phyloP scores from a whole-genome alignment of 2,113 vertebrate species.

The Xerus inauris region DNA sequence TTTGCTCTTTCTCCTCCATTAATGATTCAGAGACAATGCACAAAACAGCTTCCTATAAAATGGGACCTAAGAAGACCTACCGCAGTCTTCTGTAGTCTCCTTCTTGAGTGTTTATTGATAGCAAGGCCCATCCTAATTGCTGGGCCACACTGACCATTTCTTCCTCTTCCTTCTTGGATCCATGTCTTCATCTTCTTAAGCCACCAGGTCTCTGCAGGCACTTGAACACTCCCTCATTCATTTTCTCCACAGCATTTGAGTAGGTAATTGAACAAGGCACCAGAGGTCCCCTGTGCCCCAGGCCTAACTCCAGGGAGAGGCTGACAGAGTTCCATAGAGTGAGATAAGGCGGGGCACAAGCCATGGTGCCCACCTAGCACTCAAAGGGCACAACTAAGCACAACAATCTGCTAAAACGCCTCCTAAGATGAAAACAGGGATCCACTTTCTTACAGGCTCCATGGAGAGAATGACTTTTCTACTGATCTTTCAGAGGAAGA shows the following conservation, averaged over 20 bases:
- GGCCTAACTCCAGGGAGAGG: not conserved
- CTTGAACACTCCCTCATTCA: no score
- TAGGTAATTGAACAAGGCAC: not conserved
- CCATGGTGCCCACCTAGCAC: not conserved
- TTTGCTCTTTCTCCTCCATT: not conserved
- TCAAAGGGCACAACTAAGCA: not conserved
- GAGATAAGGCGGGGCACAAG: not conserved
- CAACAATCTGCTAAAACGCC: fast-evolving
- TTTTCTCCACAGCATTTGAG: not conserved
- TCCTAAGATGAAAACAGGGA: not conserved
- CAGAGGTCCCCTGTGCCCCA: no score
- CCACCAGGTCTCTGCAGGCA: not conserved
- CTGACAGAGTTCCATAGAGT: fast-evolving
- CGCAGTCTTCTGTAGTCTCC: not conserved
- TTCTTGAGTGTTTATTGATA: not conserved
- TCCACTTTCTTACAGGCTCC: not conserved
- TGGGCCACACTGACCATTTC: not conserved
- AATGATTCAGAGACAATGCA: fast-evolving
- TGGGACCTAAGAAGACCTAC: fast-evolving
- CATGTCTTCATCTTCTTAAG: not conserved
- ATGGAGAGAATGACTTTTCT: not conserved
- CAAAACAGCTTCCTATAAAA: fast-evolving
- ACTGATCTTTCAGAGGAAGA: not conserved
- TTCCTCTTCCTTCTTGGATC: not conserved
- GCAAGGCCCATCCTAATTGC: fast-evolving